Conservation (phyloP, 2,113 vertebrate species). For the Tragulus kanchil region DNA sequence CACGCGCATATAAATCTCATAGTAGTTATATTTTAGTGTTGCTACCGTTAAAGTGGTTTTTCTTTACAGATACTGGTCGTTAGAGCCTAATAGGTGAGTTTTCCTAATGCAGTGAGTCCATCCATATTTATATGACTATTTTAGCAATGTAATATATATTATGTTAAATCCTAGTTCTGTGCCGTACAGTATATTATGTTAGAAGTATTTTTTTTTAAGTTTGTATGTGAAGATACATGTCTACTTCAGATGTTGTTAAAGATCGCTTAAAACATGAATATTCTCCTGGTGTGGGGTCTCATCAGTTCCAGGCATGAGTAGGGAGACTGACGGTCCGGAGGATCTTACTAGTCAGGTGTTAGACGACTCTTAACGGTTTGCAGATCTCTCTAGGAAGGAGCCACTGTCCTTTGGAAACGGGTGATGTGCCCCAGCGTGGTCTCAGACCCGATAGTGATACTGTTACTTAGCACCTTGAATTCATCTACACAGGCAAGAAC, state of each 20-base stretch:
- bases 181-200: slow-evolving; percentile 63
- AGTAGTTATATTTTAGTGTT: slow-evolving; percentile 47
- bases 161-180: slow-evolving; percentile 74
- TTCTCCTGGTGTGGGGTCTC: neutral
- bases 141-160: slow-evolving; percentile 87
- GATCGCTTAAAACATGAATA: neutral
- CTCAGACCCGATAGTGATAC: neutral
- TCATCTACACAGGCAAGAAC: neutral
- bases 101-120: slow-evolving; percentile 77
- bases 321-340: neutral
- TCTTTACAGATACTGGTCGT: slow-evolving; percentile 56
- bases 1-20: slow-evolving; percentile 20
- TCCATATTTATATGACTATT: slow-evolving; percentile 89
- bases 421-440: neutral
- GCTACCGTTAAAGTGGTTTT: slow-evolving; percentile 42
- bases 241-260: slow-evolving; percentile 59
- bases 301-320: neutral
- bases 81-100: slow-evolving; percentile 65
- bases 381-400: neutral
- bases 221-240: slow-evolving; percentile 80
- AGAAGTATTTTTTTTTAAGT: slow-evolving; percentile 89
- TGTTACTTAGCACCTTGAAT: neutral
- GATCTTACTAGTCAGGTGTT: neutral
- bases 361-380: neutral
- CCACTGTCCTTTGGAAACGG: neutral